phyloP scores from a whole-genome alignment of 2,888 invertebrate species.

The Myopa tessellatipennis region DNA sequence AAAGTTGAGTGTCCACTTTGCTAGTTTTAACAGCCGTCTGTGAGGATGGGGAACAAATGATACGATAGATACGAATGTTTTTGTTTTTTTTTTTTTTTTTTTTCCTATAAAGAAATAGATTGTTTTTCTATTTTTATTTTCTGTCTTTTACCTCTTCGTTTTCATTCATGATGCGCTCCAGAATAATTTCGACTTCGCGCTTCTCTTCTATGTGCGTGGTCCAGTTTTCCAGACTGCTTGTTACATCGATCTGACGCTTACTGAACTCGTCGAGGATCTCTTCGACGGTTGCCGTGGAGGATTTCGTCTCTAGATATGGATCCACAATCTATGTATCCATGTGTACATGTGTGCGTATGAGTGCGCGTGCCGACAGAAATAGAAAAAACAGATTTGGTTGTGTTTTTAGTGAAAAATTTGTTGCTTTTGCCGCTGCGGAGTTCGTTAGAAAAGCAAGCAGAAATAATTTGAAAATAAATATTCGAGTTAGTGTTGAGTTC shows the following conservation, averaged over 20 bases:
- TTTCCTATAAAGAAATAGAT: too few relatives aligned
- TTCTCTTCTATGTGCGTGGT: slow-evolving; percentile 75
- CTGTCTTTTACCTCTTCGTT: slow-evolving; percentile 74
- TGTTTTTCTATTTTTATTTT: not conserved
- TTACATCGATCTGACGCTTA: slow-evolving; percentile 74
- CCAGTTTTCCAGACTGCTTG: slow-evolving; percentile 79
- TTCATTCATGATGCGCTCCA: slow-evolving; percentile 73
- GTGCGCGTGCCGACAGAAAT: slow-evolving; percentile 46
- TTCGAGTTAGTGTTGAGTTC: slow-evolving; percentile 13
- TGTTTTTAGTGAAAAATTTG: slow-evolving; percentile 31
- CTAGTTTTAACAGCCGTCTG: slow-evolving; percentile 76
- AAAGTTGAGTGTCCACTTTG: slow-evolving; percentile 78
- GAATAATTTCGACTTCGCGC: slow-evolving; percentile 69
- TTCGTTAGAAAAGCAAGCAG: slow-evolving; percentile 25
- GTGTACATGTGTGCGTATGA: slow-evolving; percentile 44
- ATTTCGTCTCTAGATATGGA: slow-evolving; percentile 76
- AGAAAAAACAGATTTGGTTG: slow-evolving; percentile 43
- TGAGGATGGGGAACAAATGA: slow-evolving; percentile 11
- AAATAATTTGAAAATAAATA: slow-evolving; percentile 32
- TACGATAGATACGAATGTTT: slow-evolving; percentile 28
- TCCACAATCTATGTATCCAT: slow-evolving; percentile 71
- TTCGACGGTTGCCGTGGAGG: slow-evolving; percentile 76
- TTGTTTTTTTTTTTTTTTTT: not conserved
- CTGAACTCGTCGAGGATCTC: slow-evolving; percentile 76
- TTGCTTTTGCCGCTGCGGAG: slow-evolving; percentile 24